Percentiles rank a stretch among this genome's conserved stretches.
Conservation (phyloP, 2,113 vertebrate species). For the Lathamus discolor region DNA sequence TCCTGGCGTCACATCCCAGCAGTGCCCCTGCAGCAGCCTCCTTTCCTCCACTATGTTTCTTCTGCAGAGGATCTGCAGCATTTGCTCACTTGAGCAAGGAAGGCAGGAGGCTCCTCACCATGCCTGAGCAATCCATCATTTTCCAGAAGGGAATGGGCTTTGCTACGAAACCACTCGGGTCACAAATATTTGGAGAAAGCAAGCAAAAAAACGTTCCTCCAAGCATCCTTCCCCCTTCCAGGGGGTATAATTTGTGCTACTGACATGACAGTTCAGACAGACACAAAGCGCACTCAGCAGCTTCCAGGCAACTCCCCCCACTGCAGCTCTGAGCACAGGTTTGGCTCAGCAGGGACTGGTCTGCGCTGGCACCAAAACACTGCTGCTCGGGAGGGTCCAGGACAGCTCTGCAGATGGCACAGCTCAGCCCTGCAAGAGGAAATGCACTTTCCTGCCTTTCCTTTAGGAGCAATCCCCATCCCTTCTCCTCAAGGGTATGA, state of each 20-base stretch:
- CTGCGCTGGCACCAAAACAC: not conserved
- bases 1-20: not conserved
- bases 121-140: not conserved
- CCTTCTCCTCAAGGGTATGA: not conserved
- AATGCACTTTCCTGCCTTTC: not conserved
- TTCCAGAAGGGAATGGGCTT: not conserved
- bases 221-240: not conserved
- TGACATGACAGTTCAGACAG: rapidly evolving
- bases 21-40: not conserved
- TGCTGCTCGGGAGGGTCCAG: not conserved
- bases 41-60: not conserved
- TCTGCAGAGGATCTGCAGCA: not conserved
- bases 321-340: not conserved
- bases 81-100: not conserved
- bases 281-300: not conserved
- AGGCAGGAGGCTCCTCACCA: not conserved
- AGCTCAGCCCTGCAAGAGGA: not conserved
- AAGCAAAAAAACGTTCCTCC: not conserved
- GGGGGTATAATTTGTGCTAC: not conserved
- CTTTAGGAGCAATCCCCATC: not conserved
- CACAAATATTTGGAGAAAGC: not conserved
- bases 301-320: rapidly evolving
- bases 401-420: not conserved
- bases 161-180: not conserved
- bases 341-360: not conserved